Percentiles rank a stretch among this genome's conserved stretches.
Conservation (phyloP, 2,797 vertebrate genomes). For the Acanthurus tractus region DNA sequence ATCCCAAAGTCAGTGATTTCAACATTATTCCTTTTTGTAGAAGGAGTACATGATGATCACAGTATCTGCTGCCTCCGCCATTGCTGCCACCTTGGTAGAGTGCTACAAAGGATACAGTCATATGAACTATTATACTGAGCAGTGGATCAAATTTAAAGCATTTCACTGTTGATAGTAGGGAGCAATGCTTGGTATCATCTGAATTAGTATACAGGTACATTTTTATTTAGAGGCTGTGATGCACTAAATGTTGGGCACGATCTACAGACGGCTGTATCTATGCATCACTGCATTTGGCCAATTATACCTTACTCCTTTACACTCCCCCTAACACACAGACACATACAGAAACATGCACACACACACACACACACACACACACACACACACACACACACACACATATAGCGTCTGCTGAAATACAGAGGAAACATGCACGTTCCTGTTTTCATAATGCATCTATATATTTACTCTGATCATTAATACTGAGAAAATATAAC, state of each 20-base stretch:
- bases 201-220: neutral
- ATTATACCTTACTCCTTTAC: slow-evolving; percentile 35
- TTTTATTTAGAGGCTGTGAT: slow-evolving; percentile 13
- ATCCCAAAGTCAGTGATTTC: slow-evolving; percentile 62
- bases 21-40: slow-evolving; percentile 56
- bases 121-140: slow-evolving; percentile 29
- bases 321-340: slow-evolving; percentile 5
- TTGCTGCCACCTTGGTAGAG: slow-evolving; percentile 61
- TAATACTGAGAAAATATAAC: slow-evolving; percentile 16
- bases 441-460: neutral
- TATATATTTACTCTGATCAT: neutral
- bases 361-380: slow-evolving; percentile 2
- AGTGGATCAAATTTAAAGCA: slow-evolving; percentile 8
- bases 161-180: neutral
- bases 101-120: slow-evolving; percentile 58
- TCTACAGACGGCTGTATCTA: slow-evolving; percentile 41
- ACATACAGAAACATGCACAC: slow-evolving; percentile 10
- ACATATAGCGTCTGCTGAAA: slow-evolving; percentile 27
- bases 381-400: slow-evolving; percentile 4
- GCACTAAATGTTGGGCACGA: slow-evolving; percentile 20
- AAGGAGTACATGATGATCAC: slow-evolving; percentile 43
- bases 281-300: slow-evolving; percentile 69
- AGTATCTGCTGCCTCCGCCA: slow-evolving; percentile 53
- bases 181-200: neutral
- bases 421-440: slow-evolving; percentile 21